Base-by-base conservation (phyloP, 1,140 invertebrate genomes). In the Drosophila chauvacae region DNA sequence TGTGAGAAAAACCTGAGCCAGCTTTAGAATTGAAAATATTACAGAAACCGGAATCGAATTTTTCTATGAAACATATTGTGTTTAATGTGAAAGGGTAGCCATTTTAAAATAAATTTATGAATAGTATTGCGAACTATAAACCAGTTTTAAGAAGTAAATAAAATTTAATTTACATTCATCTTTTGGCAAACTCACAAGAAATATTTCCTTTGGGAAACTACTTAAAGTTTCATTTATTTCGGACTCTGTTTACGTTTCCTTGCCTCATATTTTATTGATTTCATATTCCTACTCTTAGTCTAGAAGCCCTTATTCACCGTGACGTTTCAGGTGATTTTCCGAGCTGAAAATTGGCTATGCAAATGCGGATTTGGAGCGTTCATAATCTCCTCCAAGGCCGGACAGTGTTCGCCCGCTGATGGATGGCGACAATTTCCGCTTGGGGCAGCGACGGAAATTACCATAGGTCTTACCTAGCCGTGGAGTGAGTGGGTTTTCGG, bases 391-490 rank as follows among this genome's bases (percentile, higher is more conserved):
- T 35, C 4, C 4, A 56, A 39, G 30, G 26, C 51, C 13, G 66
- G 69, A 58, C 66, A 59, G 13, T 20, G 53, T 28, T 53, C 13
- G 28, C 66, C 66, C 45, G 14, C 45, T 76, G 64, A 84, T 80
- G 61, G 53, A 77, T 80, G 80, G 57, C 66, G 51, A 64, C 55
- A 62, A 74, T 62, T 73, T 80, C 62, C 77, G 76, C 45, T 72
- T 30, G 45, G 51, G 39, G 35, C 57, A 42, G 23, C 41, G 33
- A 44, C 61, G 80, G 76, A 88, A 80, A 83, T 83, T 70, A 69
- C 45, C 71, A 59, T 42, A 48, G 59, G 39, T 9, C 39, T 7
- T 28, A 7, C 33, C 3, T 11, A 14, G 23, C 14, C 23, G 10
- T 10, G 26, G 18, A 41, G n/a, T 16, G 7, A 26, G 50, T 16